Percentiles rank a stretch among this genome's conserved stretches.
Conservation (phyloP, 1,140 invertebrate species). For the Caenorhabditis briggsae region DNA sequence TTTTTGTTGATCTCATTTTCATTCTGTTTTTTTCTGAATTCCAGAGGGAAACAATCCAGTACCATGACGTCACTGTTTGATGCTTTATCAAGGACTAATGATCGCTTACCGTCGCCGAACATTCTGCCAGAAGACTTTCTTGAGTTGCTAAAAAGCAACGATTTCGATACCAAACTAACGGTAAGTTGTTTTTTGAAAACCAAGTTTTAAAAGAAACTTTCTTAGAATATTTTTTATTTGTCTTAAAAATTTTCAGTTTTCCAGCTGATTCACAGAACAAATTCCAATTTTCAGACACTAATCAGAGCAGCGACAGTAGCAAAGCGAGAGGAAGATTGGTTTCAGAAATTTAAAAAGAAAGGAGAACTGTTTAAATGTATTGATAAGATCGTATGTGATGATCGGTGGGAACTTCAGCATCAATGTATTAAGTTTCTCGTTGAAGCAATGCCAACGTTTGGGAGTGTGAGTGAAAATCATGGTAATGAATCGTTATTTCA, state of each 20-base stretch:
- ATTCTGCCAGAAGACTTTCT: slow-evolving; percentile 59
- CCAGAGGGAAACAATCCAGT: slow-evolving; percentile 8
- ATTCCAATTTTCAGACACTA: slow-evolving; percentile 55
- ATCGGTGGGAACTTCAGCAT: slow-evolving; percentile 67
- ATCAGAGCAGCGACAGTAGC: slow-evolving; percentile 56
- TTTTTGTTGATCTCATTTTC: slow-evolving; percentile 36
- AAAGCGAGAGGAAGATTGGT: slow-evolving; percentile 63
- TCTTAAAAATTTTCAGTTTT: slow-evolving; percentile 3
- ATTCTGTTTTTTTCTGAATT: not conserved
- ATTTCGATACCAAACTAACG: slow-evolving; percentile 62
- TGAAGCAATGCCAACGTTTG: slow-evolving; percentile 64
- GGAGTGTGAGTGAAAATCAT: slow-evolving; percentile 53
- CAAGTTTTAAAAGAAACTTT: slow-evolving; percentile 29
- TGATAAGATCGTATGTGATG: slow-evolving; percentile 63
- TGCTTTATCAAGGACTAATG: slow-evolving; percentile 10
- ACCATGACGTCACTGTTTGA: slow-evolving; percentile 30
- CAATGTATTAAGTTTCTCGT: slow-evolving; percentile 62
- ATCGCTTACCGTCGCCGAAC: slow-evolving; percentile 34
- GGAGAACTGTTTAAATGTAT: slow-evolving; percentile 64
- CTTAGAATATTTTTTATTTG: not conserved
- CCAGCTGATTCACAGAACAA: not conserved
- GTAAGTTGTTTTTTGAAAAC: slow-evolving; percentile 4
- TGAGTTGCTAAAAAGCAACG: slow-evolving; percentile 53
- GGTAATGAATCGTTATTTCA: not conserved
- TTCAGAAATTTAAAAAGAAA: slow-evolving; percentile 61